Evolutionary conservation across 53 echinoderm and acorn worm genomes (phyloP).

Genomic region (Paelopatides confundens): DNA sequence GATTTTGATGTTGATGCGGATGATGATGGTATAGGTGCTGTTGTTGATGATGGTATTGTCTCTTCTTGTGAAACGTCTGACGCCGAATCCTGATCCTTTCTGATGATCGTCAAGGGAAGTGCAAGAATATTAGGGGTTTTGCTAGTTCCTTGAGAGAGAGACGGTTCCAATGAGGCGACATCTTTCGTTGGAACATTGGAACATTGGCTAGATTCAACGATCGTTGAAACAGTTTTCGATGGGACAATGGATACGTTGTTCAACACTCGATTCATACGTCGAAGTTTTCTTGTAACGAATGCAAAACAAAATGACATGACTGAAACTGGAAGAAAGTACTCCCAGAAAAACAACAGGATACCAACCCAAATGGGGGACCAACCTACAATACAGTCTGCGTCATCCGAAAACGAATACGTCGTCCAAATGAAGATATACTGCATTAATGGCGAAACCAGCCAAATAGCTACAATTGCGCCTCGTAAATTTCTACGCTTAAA

Average conservation of each 20-base stretch:
- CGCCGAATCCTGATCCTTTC: background rate
- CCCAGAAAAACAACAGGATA: slow-evolving; percentile 75
- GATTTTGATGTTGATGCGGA: background rate
- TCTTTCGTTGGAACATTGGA: background rate
- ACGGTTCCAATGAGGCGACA: too few species aligned
- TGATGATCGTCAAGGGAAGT: background rate
- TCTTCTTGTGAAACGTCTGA: background rate
- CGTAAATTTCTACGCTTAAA: slow-evolving; percentile 58
- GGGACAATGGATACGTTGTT: background rate
- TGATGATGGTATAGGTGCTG: background rate
- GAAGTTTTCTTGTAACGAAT: slow-evolving; percentile 55
- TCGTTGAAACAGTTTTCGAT: background rate
- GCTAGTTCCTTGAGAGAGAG: too few species aligned
- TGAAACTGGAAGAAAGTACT: slow-evolving; percentile 73
- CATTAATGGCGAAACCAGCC: slow-evolving; percentile 53
- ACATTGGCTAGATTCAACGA: background rate
- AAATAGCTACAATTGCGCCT: background rate
- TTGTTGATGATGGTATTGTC: background rate
- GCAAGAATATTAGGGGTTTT: background rate
- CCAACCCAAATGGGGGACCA: slow-evolving; percentile 40
- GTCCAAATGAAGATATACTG: slow-evolving; percentile 35
- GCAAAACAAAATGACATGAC: slow-evolving; percentile 80
- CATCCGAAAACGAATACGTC: background rate
- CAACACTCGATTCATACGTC: slow-evolving; percentile 53
- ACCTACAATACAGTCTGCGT: background rate